Percentiles rank a stretch among this genome's conserved stretches.
phyloP scores from a whole-genome alignment of 2,888 invertebrate species.

The Lithosia quadra region DNA sequence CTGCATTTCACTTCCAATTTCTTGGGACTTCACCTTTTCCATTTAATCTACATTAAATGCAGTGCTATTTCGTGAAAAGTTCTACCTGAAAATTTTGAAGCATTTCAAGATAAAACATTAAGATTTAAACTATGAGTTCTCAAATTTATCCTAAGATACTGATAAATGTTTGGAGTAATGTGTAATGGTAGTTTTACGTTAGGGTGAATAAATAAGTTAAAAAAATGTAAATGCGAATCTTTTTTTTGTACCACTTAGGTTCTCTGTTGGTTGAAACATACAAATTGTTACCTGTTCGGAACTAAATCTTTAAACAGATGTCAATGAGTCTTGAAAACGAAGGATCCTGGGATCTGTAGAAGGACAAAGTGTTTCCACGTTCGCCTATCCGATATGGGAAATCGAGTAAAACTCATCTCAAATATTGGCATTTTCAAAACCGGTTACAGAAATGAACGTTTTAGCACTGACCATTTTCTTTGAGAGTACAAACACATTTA shows the following conservation, averaged over 20 bases:
- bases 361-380: not conserved
- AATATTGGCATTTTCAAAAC: not conserved
- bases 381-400: not conserved
- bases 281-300: too few species aligned
- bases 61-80: not conserved
- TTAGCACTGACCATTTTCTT: not conserved
- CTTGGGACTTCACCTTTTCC: not conserved
- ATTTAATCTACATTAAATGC: not conserved
- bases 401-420: not conserved
- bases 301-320: not conserved
- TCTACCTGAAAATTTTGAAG: not conserved
- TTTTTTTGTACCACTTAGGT: too few species aligned
- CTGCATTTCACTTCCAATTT: not conserved
- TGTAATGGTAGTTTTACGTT: too few species aligned
- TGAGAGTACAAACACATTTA: constrained; percentile 10
- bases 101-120: not conserved
- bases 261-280: too few species aligned
- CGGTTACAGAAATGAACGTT: not conserved
- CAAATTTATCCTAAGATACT: not conserved
- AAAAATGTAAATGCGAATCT: too few species aligned
- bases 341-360: not conserved
- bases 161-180: too few species aligned
- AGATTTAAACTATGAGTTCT: not conserved
- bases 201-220: too few species aligned
- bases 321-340: not conserved